Evolutionary conservation across 2,888 invertebrate genomes (phyloP).

Genomic region (Spatulosminthurus flaviceps): DNA sequence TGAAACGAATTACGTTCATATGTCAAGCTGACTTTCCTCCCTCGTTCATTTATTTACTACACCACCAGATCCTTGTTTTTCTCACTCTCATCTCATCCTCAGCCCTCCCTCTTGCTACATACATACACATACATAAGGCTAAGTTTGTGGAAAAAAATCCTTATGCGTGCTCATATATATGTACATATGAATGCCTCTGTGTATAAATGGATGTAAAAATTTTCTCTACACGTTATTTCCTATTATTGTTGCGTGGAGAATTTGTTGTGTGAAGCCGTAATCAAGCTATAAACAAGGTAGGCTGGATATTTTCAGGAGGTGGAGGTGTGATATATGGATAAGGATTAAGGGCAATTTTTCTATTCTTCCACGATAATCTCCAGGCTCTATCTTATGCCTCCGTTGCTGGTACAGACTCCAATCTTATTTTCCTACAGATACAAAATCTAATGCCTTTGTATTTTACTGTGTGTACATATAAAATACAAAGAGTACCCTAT

Average conservation of each 20-base stretch:
- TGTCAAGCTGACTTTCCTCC: slow-evolving; percentile 24
- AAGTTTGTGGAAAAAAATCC: too few species aligned
- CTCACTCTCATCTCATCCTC: too few species aligned
- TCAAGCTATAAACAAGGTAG: slow-evolving; percentile 37
- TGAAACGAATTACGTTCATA: slow-evolving; percentile 6
- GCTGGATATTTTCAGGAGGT: slow-evolving; percentile 28
- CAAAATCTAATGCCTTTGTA: too few species aligned
- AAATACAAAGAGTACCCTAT: neutral
- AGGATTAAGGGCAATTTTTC: slow-evolving; percentile 25
- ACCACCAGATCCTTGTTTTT: slow-evolving; percentile 7
- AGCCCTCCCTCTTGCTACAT: too few species aligned
- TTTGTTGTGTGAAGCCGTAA: slow-evolving; percentile 26
- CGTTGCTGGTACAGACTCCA: too few species aligned
- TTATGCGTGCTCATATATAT: too few species aligned
- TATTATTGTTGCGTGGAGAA: slow-evolving; percentile 12
- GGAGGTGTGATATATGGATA: slow-evolving; percentile 45
- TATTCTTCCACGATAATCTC: slow-evolving; percentile 18
- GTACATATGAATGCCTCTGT: too few species aligned
- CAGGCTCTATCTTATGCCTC: neutral
- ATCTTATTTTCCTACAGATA: too few species aligned
- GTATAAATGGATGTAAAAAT: too few species aligned
- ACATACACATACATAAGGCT: too few species aligned
- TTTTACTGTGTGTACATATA: too few species aligned
- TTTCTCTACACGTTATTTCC: neutral
- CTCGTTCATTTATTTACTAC: slow-evolving; percentile 18